phyloP scores from a whole-genome alignment of 2,113 vertebrate species.

The Caretta caretta region DNA sequence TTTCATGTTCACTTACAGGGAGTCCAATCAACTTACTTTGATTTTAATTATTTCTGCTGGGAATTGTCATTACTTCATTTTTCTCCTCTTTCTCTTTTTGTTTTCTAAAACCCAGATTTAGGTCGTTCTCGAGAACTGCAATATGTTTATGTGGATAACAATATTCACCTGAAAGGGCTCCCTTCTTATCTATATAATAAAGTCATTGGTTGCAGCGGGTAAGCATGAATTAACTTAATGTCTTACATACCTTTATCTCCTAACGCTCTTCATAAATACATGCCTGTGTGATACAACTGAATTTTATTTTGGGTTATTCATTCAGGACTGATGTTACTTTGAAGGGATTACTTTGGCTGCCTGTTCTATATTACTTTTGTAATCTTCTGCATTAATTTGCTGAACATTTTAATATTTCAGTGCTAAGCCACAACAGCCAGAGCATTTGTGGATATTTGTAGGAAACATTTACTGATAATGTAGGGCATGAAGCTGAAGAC shows the following conservation, averaged over 20 bases:
- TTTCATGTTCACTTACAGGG: conserved; percentile 36
- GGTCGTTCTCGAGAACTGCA: conserved; percentile 94
- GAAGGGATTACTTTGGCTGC: conserved; percentile 1
- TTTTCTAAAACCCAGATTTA: conserved; percentile 87
- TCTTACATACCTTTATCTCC: background rate
- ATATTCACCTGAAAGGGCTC: conserved; percentile 85
- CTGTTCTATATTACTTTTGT: background rate
- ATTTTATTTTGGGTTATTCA: background rate
- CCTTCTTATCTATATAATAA: conserved; percentile 94
- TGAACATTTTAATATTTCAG: background rate
- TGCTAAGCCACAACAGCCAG: background rate
- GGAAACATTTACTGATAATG: background rate
- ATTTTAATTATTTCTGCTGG: conserved; percentile 13
- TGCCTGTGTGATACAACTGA: background rate
- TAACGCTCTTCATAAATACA: background rate
- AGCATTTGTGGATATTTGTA: conserved; percentile 11
- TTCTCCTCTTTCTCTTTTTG: conserved; percentile 29
- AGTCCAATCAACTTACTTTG: conserved; percentile 18
- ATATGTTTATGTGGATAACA: conserved; percentile 95
- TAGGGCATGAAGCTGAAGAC: background rate
- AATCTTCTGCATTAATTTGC: conserved; percentile 30
- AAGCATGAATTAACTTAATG: conserved; percentile 64
- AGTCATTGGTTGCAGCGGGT: conserved; percentile 96
- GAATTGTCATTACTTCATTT: background rate
- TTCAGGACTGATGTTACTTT: conserved; percentile 14